Conservation (phyloP, 2,888 invertebrate genomes). For the Tetragnatha montana region DNA sequence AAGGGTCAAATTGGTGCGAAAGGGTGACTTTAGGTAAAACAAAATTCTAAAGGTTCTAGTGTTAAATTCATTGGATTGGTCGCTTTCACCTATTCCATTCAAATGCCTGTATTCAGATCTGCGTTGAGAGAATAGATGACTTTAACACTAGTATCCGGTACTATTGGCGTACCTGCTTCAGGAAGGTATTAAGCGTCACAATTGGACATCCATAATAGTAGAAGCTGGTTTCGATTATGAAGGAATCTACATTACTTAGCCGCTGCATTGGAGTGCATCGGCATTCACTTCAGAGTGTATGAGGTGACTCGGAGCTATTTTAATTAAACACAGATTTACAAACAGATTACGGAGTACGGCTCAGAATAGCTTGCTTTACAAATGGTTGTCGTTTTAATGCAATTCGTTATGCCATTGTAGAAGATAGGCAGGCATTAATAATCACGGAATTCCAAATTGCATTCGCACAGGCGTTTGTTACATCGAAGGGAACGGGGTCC, state of each 20-base stretch:
- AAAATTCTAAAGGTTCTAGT: too few species aligned
- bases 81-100: too few species aligned
- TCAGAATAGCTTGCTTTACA: neutral
- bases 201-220: neutral
- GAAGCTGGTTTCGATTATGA: neutral
- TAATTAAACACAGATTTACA: conserved; percentile 25
- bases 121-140: neutral
- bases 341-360: conserved; percentile 8
- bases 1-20: too few species aligned
- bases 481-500: neutral
- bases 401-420: neutral
- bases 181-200: neutral
- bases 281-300: neutral
- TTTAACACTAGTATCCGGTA: neutral
- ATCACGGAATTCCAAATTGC: neutral
- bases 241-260: neutral
- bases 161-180: neutral
- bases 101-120: neutral
- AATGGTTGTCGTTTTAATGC: neutral
- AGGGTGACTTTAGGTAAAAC: too few species aligned
- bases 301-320: conserved; percentile 5
- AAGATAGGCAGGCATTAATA: neutral
- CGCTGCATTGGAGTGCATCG: neutral
- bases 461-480: neutral
- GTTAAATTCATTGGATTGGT: too few species aligned